These are phyloP conservation scores for Emberiza fucata DNA, from an alignment of 2,113 vertebrate species.

Conservation along the genomic window DNA sequence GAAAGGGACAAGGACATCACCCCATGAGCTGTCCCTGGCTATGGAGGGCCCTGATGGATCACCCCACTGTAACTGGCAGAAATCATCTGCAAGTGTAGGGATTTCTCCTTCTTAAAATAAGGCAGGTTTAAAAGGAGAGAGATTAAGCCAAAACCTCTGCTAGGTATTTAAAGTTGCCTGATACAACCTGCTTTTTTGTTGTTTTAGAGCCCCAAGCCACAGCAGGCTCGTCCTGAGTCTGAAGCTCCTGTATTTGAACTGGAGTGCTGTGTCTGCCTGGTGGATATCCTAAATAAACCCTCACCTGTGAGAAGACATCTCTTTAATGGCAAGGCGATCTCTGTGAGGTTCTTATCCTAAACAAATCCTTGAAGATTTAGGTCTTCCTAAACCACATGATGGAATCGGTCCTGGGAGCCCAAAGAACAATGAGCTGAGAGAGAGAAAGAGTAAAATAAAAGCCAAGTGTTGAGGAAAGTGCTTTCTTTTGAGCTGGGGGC, in stretches of 20 bases:
- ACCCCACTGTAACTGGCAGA: neutral
- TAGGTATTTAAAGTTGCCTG: neutral
- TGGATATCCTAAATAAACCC: neutral
- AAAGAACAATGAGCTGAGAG: neutral
- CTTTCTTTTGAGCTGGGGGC: rapidly evolving
- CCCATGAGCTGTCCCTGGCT: neutral
- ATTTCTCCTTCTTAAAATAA: neutral
- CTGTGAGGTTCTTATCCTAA: neutral
- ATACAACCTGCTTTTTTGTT: neutral
- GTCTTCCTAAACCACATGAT: neutral
- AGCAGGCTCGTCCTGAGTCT: neutral
- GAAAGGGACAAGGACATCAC: neutral
- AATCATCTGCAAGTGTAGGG: neutral
- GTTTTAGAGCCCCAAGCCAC: neutral
- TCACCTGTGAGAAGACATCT: neutral
- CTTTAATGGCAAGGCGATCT: neutral
- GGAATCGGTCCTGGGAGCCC: neutral
- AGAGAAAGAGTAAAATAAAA: neutral
- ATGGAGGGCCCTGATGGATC: rapidly evolving
- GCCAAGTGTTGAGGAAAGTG: neutral
- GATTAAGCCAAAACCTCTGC: neutral
- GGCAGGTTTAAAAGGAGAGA: neutral
- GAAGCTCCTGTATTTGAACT: neutral
- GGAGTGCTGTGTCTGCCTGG: neutral
- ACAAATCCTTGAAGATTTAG: neutral